Base-by-base conservation (phyloP, 2,797 vertebrate genomes). In the Chiroxiphia lanceolata region DNA sequence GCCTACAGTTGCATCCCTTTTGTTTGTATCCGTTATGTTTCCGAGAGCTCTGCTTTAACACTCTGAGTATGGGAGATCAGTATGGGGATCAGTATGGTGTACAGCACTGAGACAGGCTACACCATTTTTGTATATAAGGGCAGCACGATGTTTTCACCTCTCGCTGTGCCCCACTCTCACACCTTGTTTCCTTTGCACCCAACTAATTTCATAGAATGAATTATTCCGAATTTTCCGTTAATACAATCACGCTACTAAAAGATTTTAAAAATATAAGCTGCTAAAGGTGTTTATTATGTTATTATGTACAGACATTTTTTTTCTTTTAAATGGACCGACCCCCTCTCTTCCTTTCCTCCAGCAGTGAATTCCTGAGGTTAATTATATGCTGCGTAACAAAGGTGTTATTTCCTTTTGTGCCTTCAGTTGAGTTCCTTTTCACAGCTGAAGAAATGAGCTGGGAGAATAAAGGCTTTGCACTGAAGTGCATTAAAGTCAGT, bases 401-500 rank as follows among this genome's bases (percentile, higher is more conserved):
- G 89, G 87, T 87, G 17, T 93, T 92, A 93, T 87, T 94, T 90
- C 93, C 93, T 94, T 92, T 90, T 92, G 74, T 90, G 94, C 88
- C 68, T 92, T 90, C 3, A 0, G 82, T 90, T 75, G 68, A 89
- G 95, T 90, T 95, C 88, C 81, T 94, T 94, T 96, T 96, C 81
- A 89, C 60, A 76, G 84, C 87, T 95, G 79, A 36, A 92, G 85
- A 89, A 94, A 95, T 53, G 79, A 96, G 85, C 91, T 9, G 7
- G 47, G 72, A 95, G 92, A 95, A 96, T 89, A 95, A 96, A 96
- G 78, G 91, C 94, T 89, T 78, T 91, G 83, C 71, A 1, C 88
- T 90, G 92, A 95, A 95, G 93, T 95, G 88, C 92, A 82, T 95
- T 95, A 79, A 93, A 96, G 88, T 94, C 96, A 92, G 93, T 81